Base-by-base conservation (phyloP, 1,140 invertebrate species). In the Teleogryllus occipitalis region DNA sequence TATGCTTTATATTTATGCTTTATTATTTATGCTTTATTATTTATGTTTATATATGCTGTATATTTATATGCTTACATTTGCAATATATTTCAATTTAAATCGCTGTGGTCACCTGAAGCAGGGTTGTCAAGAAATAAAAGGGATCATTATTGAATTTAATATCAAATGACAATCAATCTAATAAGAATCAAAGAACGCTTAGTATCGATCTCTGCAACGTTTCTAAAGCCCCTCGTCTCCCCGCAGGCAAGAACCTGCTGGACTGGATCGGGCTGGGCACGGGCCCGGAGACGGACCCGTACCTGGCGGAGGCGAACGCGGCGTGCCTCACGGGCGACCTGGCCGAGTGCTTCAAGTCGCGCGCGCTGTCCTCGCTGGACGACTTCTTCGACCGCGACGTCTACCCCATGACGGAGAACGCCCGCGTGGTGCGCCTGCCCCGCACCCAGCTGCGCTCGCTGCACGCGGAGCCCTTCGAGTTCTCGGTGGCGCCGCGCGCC, bases 341-440 rank as follows among this genome's bases (percentile, higher is more conserved):
- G 3, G 92, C 92, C 4, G 93, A 94, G 82, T 95, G 93, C 83
- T 94, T 95, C 82, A 95, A 94, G 83, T 93, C 92, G 0, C 89
- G 91, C 81, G 93, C 93, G 0, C 83, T 94, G 7, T 88, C 88
- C 79, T 92, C 91, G 0, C 90, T 95, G 77, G 91, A 93, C 74
- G 92, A 94, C 49, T 94, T 95, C 83, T 94, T 95, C 82, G 89
- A 90, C 82, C 88, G 88, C 82, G 89, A 79, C 15, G 83, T 84
- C 48, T 89, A 90, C 82, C 81, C 88, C 49, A 84, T 94, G 72
- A 93, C 90, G 47, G 91, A 94, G 75, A 90, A 93, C 83, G 91
- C 93, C 0, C 87, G 91, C 15, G 87, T 94, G 8, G 86, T 92
- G 2, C 89, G 91, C 77, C 89, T 93, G 87, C 88, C 91, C 0